Evolutionary conservation across 2,113 vertebrate species (phyloP).

Genomic region (Siphamia tubifer): DNA sequence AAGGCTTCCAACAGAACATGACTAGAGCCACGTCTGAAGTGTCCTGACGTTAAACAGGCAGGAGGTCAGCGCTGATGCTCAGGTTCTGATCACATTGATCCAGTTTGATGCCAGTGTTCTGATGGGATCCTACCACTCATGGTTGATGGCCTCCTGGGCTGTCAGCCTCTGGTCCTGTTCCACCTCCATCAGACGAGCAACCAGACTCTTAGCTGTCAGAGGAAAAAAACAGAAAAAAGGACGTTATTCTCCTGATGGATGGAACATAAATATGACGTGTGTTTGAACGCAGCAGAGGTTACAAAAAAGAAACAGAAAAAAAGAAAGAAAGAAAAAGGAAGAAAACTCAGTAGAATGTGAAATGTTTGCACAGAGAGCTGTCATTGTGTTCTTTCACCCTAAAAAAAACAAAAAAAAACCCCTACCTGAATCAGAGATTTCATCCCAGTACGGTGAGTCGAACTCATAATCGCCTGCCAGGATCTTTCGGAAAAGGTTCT

Average conservation of each 20-base stretch:
- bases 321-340: too few species aligned
- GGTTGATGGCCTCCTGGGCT: slow-evolving; percentile 94
- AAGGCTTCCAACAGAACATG: too few species aligned
- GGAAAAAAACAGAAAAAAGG: slow-evolving; percentile 20
- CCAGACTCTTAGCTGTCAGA: slow-evolving; percentile 89
- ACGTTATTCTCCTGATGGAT: slow-evolving; percentile 4
- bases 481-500: slow-evolving; percentile 98
- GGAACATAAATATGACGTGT: neutral
- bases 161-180: slow-evolving; percentile 97
- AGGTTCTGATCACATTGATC: neutral
- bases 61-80: neutral
- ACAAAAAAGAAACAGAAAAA: too few species aligned
- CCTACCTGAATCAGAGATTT: slow-evolving; percentile 97
- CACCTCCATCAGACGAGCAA: slow-evolving; percentile 95
- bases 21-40: too few species aligned
- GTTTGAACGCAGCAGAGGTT: neutral
- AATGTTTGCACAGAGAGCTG: slow-evolving; percentile 7
- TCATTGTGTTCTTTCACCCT: neutral
- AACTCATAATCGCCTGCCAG: slow-evolving; percentile 96
- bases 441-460: slow-evolving; percentile 97
- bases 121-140: slow-evolving; percentile 85
- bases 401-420: too few species aligned
- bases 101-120: neutral
- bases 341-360: neutral
- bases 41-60: neutral